A percentile compares a stretch with the other conserved stretches of the same genome.
phyloP scores from a whole-genome alignment of 1,140 invertebrate genomes.

The Drosophila varians region DNA sequence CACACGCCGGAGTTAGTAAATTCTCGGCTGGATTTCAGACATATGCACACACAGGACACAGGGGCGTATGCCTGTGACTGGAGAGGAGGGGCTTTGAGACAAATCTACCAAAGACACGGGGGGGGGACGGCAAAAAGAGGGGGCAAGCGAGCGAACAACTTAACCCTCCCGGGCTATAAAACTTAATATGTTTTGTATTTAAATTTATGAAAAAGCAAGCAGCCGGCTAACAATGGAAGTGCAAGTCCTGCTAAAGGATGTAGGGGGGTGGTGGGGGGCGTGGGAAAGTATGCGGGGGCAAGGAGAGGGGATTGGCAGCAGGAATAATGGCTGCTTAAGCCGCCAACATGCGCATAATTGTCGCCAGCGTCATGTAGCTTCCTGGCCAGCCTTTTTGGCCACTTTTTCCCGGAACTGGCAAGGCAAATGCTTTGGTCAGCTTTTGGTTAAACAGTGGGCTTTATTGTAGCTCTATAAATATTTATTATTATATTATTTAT shows the following conservation, averaged over 20 bases:
- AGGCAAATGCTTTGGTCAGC: constrained; percentile 1
- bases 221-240: constrained; percentile 42
- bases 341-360: constrained; percentile 80
- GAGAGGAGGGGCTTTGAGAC: constrained; percentile 9
- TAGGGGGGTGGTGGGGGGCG: background rate
- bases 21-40: constrained; percentile 66
- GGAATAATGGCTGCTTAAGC: constrained; percentile 80
- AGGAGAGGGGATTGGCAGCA: background rate
- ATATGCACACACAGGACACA: constrained; percentile 26
- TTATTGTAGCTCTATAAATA: too few species aligned
- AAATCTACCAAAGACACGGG: constrained; percentile 10
- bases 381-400: background rate
- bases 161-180: constrained; percentile 73
- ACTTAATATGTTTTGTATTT: constrained; percentile 82
- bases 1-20: constrained; percentile 72
- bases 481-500: too few species aligned
- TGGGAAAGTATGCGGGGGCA: background rate
- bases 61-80: background rate
- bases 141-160: constrained; percentile 50
- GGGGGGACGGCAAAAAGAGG: background rate
- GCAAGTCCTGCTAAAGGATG: constrained; percentile 25
- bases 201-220: constrained; percentile 77
- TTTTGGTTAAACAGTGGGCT: background rate
- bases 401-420: background rate
- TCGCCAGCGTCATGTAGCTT: constrained; percentile 49